These are phyloP conservation scores for Yponomeuta sedellus DNA, from an alignment of 2,888 invertebrate genomes.

Conservation along the genomic window DNA sequence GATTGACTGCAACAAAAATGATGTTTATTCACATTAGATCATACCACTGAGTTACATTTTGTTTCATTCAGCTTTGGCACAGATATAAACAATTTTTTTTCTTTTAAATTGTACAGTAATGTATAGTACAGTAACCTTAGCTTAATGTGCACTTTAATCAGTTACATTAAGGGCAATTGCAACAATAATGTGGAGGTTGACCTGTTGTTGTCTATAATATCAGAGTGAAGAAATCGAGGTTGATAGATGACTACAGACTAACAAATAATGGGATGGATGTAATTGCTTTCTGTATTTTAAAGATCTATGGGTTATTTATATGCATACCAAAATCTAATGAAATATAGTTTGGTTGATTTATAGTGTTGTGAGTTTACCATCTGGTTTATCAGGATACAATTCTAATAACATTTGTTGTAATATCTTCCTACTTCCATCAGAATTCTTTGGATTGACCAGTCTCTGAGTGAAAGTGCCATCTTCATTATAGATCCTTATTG, in stretches of 20 bases:
- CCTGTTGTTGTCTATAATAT: not conserved
- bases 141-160: no score
- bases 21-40: conserved; percentile 1
- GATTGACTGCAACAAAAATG: conserved; percentile 77
- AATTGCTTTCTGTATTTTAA: not conserved
- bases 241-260: no score
- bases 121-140: no score
- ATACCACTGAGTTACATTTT: no score
- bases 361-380: conserved; percentile 35
- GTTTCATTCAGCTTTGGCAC: no score
- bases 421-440: conserved; percentile 83
- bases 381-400: conserved; percentile 78
- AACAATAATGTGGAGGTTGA: no score
- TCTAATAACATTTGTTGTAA: conserved; percentile 83
- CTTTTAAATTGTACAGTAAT: no score
- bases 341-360: not conserved
- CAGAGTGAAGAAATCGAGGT: no score
- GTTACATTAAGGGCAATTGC: no score
- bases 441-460: conserved; percentile 84
- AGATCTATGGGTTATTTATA: not conserved
- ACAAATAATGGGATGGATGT: no score
- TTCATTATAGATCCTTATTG: conserved; percentile 87
- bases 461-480: conserved; percentile 85
- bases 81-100: no score
- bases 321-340: not conserved